Evolutionary conservation across 2,888 invertebrate genomes (phyloP).

Genomic region (Leptura quadrifasciata): DNA sequence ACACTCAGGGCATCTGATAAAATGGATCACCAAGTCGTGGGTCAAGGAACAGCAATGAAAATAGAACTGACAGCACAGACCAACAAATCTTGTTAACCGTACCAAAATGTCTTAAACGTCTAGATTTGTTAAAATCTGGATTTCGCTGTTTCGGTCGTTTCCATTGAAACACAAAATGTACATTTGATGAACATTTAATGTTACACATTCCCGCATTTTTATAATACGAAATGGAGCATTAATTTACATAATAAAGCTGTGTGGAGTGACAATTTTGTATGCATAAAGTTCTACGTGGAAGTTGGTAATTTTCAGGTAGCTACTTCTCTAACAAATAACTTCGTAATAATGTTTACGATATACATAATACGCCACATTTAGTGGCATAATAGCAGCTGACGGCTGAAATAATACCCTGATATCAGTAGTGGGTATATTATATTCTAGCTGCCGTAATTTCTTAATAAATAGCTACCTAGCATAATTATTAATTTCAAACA

Average conservation of each 20-base stretch:
- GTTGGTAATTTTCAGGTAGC: conserved; percentile 58
- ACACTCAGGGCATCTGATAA: too few species aligned
- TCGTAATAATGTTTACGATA: conserved; percentile 64
- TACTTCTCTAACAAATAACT: conserved; percentile 61
- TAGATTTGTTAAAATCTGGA: too few species aligned
- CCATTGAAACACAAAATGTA: background rate
- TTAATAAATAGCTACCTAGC: background rate
- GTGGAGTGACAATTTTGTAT: conserved; percentile 19
- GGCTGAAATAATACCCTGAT: conserved; percentile 32
- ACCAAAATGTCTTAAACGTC: too few species aligned
- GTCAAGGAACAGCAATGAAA: too few species aligned
- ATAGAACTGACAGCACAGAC: too few species aligned
- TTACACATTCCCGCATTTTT: background rate
- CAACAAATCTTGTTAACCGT: too few species aligned
- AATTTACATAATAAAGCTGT: background rate
- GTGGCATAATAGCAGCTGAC: conserved; percentile 50
- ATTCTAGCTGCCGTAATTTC: background rate
- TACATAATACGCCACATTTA: conserved; percentile 63
- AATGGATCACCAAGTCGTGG: too few species aligned
- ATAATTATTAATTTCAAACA: background rate
- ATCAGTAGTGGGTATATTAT: background rate
- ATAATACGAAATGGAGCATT: background rate
- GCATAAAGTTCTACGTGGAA: conserved; percentile 28
- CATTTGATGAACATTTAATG: background rate
- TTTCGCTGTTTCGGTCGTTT: too few species aligned